Evolutionary conservation across 2,797 vertebrate genomes (phyloP).

Genomic region (Hemitrygon akajei): DNA sequence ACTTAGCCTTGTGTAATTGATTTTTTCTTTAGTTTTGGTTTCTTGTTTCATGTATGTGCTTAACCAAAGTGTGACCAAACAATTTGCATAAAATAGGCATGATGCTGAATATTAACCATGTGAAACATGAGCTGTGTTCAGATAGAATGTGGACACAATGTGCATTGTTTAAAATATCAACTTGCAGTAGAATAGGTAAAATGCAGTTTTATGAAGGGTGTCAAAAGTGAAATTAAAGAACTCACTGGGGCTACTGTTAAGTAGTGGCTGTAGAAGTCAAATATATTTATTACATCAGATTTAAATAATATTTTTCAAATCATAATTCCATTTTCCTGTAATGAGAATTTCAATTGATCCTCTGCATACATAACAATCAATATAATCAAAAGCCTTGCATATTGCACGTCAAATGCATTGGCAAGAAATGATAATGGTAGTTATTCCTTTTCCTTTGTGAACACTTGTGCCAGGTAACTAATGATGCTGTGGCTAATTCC

Average conservation of each 20-base stretch:
- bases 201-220: neutral
- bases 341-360: too few relatives aligned
- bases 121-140: neutral
- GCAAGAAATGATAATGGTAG: neutral
- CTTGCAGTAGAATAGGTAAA: neutral
- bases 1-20: neutral
- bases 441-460: neutral
- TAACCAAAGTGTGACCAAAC: neutral
- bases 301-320: constrained; percentile 1
- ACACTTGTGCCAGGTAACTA: neutral
- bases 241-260: neutral
- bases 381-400: too few relatives aligned
- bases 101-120: neutral
- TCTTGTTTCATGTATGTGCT: neutral
- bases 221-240: neutral
- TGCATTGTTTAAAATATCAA: neutral
- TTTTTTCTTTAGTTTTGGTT: neutral
- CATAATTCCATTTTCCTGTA: constrained; percentile 13
- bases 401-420: too few relatives aligned
- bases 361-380: too few relatives aligned
- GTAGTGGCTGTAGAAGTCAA: neutral
- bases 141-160: neutral
- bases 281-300: constrained; percentile 8
- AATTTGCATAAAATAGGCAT: neutral
- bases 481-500: neutral